A percentile compares a stretch with the other conserved stretches of the same genome.
Evolutionary conservation across 2,797 vertebrate genomes (phyloP).

Genomic region (Xyrichtys novacula): DNA sequence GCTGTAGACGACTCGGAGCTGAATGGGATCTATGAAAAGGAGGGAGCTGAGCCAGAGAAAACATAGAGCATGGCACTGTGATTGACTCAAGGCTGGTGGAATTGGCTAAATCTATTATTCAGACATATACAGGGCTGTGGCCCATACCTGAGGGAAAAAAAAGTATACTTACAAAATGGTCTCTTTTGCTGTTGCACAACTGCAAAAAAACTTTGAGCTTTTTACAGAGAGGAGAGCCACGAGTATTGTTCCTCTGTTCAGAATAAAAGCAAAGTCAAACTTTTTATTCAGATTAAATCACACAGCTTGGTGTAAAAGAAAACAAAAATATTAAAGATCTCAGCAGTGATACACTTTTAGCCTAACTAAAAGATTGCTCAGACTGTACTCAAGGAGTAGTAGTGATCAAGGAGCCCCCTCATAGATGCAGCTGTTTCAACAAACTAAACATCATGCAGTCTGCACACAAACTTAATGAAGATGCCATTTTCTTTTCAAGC

Average conservation of each 20-base stretch:
- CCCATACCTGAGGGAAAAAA: constrained; percentile 13
- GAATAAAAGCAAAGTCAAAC: too few relatives aligned
- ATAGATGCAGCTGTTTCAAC: too few relatives aligned
- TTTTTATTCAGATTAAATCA: too few relatives aligned
- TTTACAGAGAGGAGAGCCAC: not conserved
- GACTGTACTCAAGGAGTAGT: too few relatives aligned
- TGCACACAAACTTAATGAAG: too few relatives aligned
- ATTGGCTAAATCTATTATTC: constrained; percentile 65
- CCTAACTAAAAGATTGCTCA: too few relatives aligned
- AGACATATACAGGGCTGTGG: constrained; percentile 44
- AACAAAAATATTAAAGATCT: too few relatives aligned
- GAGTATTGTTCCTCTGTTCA: not conserved
- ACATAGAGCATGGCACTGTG: constrained; percentile 49
- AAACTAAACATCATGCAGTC: too few relatives aligned
- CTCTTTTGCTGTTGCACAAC: constrained; percentile 16
- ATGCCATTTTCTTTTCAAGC: too few relatives aligned
- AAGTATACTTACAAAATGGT: constrained; percentile 48
- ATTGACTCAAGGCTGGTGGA: constrained; percentile 64
- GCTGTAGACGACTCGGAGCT: constrained; percentile 67
- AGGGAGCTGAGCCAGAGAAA: constrained; percentile 59
- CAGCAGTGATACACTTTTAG: too few relatives aligned
- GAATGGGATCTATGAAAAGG: constrained; percentile 70
- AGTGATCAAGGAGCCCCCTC: too few relatives aligned
- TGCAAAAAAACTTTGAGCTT: constrained; percentile 22
- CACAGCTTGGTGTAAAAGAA: too few relatives aligned